phyloP scores from a whole-genome alignment of 2,888 invertebrate genomes.

The Plagodis pulveraria region DNA sequence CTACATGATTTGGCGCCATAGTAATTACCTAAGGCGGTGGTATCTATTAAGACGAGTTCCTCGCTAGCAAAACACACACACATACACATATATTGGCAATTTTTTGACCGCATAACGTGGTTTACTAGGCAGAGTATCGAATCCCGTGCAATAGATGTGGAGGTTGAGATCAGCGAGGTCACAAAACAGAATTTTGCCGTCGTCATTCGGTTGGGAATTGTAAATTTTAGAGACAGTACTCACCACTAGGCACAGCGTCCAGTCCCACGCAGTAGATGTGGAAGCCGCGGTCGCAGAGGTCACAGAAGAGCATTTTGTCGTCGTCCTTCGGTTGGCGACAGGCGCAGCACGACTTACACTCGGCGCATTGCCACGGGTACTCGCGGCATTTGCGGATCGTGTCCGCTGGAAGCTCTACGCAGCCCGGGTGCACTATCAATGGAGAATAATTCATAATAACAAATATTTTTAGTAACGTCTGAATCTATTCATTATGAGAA shows the following conservation, averaged over 20 bases:
- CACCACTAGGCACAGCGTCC: slow-evolving; percentile 90
- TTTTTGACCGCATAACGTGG: slow-evolving; percentile 91
- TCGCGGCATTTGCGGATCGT: slow-evolving; percentile 93
- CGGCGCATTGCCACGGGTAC: slow-evolving; percentile 97
- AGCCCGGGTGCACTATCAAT: slow-evolving; percentile 91
- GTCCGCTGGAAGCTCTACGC: slow-evolving; percentile 92
- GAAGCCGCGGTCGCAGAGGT: slow-evolving; percentile 97
- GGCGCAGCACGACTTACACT: slow-evolving; percentile 95
- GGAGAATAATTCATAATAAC: too few relatives aligned
- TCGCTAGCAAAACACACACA: too few relatives aligned
- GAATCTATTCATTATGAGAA: too few relatives aligned
- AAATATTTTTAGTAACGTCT: too few relatives aligned
- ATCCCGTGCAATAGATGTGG: slow-evolving; percentile 95
- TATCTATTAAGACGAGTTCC: too few relatives aligned
- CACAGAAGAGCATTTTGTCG: slow-evolving; percentile 97
- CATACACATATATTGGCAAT: slow-evolving; percentile 86
- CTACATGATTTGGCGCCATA: too few relatives aligned
- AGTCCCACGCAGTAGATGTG: slow-evolving; percentile 95
- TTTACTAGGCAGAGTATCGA: slow-evolving; percentile 86
- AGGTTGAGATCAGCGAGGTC: slow-evolving; percentile 97
- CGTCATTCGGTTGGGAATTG: slow-evolving; percentile 88
- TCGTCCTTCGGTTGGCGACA: slow-evolving; percentile 93
- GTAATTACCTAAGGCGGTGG: too few relatives aligned
- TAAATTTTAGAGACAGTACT: slow-evolving; percentile 10
- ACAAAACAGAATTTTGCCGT: slow-evolving; percentile 97